A percentile compares a stretch with the other conserved stretches of the same genome.
Conservation (phyloP, 2,797 vertebrate species). For the Cyclura pinguis region DNA sequence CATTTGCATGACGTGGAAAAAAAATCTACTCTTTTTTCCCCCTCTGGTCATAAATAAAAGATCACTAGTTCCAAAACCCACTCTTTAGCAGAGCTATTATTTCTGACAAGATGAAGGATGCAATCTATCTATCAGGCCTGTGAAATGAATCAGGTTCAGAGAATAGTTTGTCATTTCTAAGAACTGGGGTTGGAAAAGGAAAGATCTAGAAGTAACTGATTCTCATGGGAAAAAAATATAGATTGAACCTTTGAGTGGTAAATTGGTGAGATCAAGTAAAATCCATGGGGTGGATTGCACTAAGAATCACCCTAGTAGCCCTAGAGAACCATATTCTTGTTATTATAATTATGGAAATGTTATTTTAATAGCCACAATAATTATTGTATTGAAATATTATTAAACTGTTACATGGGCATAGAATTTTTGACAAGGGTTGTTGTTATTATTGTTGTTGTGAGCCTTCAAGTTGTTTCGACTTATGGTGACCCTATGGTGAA, state of each 20-base stretch:
- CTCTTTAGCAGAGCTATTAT: conserved; percentile 10
- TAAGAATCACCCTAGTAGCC: neutral
- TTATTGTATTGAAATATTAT: neutral
- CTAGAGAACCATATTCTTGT: too few relatives aligned
- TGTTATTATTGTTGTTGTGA: neutral
- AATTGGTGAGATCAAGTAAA: neutral
- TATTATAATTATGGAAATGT: too few relatives aligned
- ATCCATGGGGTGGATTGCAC: neutral
- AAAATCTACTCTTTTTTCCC: neutral
- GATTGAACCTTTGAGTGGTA: neutral
- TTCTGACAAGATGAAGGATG: neutral
- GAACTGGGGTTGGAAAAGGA: neutral
- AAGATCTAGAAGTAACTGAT: neutral
- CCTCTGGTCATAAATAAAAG: conserved; percentile 39
- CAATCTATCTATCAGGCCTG: neutral
- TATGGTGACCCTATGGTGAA: too few relatives aligned
- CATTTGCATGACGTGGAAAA: conserved; percentile 16
- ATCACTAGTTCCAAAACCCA: accelerated
- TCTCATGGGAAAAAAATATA: neutral
- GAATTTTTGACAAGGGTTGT: neutral
- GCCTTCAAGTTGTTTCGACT: too few relatives aligned
- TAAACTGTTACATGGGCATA: neutral
- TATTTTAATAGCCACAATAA: too few relatives aligned
- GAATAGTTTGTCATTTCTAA: conserved; percentile 25
- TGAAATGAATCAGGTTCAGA: neutral